Percentiles rank a stretch among this genome's conserved stretches.
Evolutionary conservation across 2,113 vertebrate genomes (phyloP).

Genomic region (Trematocara nigrifrons): DNA sequence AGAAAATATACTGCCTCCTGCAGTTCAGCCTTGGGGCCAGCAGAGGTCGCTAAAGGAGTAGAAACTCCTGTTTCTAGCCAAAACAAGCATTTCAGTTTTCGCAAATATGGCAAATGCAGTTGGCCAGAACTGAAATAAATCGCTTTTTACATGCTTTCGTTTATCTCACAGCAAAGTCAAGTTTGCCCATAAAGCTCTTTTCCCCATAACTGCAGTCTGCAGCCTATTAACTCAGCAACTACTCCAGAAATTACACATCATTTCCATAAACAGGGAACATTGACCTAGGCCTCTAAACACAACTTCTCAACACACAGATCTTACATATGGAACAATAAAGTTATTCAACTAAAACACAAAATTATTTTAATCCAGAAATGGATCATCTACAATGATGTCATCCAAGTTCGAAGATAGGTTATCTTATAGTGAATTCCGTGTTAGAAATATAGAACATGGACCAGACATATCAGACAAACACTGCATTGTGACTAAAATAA

Average conservation of each 20-base stretch:
- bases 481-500: neutral
- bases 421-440: neutral
- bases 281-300: neutral
- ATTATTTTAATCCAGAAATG: neutral
- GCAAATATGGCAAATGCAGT: neutral
- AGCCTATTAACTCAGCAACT: neutral
- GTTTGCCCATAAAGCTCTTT: neutral
- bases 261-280: neutral
- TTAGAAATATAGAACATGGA: neutral
- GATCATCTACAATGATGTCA: neutral
- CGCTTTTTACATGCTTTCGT: neutral
- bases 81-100: neutral
- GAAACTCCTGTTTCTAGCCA: neutral
- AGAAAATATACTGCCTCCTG: neutral
- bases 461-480: neutral
- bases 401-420: neutral
- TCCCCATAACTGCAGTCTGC: neutral
- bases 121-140: neutral
- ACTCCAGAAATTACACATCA: neutral
- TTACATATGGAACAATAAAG: neutral
- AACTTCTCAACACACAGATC: neutral
- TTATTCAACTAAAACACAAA: neutral
- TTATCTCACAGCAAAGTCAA: neutral
- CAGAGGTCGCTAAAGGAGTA: neutral
- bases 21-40: neutral